Evolutionary conservation across 2,113 vertebrate species (phyloP).

Genomic region (Pachycephala philippinensis): DNA sequence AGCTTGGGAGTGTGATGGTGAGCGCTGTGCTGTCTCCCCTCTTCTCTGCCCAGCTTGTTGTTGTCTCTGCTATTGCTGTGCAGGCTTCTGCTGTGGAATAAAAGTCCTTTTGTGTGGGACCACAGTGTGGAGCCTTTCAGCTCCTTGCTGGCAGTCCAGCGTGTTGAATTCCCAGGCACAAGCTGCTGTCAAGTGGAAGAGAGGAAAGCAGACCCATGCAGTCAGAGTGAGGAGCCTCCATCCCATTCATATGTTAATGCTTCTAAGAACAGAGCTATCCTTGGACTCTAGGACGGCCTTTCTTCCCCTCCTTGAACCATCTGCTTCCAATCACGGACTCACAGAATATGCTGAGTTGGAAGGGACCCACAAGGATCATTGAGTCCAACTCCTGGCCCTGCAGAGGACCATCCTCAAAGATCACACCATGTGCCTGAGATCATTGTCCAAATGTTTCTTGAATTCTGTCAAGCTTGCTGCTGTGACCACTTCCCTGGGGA

Average conservation of each 20-base stretch:
- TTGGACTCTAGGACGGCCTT: not conserved
- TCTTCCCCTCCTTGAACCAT: not conserved
- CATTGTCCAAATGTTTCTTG: not conserved
- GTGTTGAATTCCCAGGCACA: not conserved
- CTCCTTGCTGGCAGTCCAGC: not conserved
- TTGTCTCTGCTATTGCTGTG: not conserved
- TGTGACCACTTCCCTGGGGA: not conserved
- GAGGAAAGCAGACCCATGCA: not conserved
- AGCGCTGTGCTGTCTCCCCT: not conserved
- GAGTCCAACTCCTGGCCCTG: not conserved
- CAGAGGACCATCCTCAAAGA: not conserved
- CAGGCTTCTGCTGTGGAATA: constrained; percentile 7
- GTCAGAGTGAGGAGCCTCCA: not conserved
- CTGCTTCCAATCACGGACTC: not conserved
- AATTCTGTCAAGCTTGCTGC: not conserved
- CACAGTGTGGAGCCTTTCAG: not conserved
- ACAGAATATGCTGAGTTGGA: not conserved
- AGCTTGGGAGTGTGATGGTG: not conserved
- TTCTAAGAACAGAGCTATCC: not conserved
- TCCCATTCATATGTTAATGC: not conserved
- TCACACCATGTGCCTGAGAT: not conserved
- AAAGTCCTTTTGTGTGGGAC: constrained; percentile 36
- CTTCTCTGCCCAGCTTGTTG: not conserved
- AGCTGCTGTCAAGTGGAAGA: not conserved
- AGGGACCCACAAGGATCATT: not conserved